These are phyloP conservation scores for Morphnarchus princeps DNA, from an alignment of 2,113 vertebrate genomes.

Conservation along the genomic window DNA sequence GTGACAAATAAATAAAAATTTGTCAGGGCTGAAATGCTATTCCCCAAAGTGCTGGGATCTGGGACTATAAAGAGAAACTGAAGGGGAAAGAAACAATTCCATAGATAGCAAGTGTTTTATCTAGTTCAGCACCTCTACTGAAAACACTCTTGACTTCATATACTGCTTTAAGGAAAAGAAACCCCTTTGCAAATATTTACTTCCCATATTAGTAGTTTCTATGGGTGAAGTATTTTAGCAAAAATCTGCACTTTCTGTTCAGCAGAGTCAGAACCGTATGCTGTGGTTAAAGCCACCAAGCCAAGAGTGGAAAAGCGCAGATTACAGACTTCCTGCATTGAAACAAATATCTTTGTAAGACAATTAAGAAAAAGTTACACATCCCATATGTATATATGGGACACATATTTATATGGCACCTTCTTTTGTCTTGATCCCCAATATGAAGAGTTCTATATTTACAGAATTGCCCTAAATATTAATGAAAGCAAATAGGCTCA, in stretches of 20 bases:
- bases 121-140: not conserved
- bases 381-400: not conserved
- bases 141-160: not conserved
- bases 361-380: not conserved
- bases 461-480: not conserved
- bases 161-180: not conserved
- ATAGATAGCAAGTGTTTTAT: not conserved
- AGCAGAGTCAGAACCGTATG: not conserved
- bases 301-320: not conserved
- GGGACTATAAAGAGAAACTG: not conserved
- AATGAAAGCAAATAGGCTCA: not conserved
- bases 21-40: not conserved
- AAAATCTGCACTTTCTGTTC: not conserved
- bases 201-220: not conserved
- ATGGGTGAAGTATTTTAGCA: not conserved
- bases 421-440: not conserved
- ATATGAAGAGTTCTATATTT: not conserved
- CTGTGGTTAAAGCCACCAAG: not conserved
- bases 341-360: not conserved
- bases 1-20: not conserved
- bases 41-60: not conserved
- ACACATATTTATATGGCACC: not conserved
- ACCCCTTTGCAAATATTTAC: not conserved
- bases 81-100: not conserved
- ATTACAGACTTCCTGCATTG: not conserved